These are phyloP conservation scores for Abrostola tripartita DNA, from an alignment of 2,888 invertebrate genomes.

Conservation along the genomic window DNA sequence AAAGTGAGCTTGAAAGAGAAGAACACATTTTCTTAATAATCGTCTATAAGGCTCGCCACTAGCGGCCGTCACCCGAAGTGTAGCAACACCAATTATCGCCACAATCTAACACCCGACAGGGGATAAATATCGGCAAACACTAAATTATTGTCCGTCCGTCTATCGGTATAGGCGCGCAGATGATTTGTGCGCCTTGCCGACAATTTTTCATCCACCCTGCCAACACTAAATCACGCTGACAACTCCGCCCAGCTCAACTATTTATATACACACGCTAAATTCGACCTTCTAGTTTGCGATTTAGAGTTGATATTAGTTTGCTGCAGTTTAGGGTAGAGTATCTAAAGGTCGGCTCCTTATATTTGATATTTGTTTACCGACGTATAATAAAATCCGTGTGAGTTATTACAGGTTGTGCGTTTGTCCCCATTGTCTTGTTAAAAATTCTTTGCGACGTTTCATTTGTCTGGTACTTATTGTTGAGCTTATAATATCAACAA, in stretches of 20 bases:
- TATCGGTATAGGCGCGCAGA: slow-evolving; percentile 64
- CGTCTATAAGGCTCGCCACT: slow-evolving; percentile 9
- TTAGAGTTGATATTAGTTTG: slow-evolving; percentile 26
- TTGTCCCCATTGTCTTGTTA: slow-evolving; percentile 51
- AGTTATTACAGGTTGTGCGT: slow-evolving; percentile 49
- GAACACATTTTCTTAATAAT: slow-evolving; percentile 17
- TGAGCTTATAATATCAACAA: no score
- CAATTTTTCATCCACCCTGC: slow-evolving; percentile 71
- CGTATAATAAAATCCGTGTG: slow-evolving; percentile 53
- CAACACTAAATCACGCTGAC: slow-evolving; percentile 70
- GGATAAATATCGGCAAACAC: slow-evolving; percentile 63
- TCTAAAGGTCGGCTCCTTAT: slow-evolving; percentile 48
- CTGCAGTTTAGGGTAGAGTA: slow-evolving; percentile 31
- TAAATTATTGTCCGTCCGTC: slow-evolving; percentile 64
- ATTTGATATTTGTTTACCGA: slow-evolving; percentile 59
- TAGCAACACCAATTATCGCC: slow-evolving; percentile 53
- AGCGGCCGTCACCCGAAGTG: slow-evolving; percentile 24
- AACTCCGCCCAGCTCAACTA: slow-evolving; percentile 53
- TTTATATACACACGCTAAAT: slow-evolving; percentile 14
- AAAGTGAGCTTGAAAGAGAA: background rate
- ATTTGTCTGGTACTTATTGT: slow-evolving; percentile 43
- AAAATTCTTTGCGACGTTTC: slow-evolving; percentile 39
- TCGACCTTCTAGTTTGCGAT: slow-evolving; percentile 12
- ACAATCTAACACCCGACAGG: slow-evolving; percentile 44
- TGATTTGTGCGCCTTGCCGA: slow-evolving; percentile 69